These are phyloP conservation scores for Pica pica DNA, from an alignment of 2,113 vertebrate genomes.

Conservation along the genomic window DNA sequence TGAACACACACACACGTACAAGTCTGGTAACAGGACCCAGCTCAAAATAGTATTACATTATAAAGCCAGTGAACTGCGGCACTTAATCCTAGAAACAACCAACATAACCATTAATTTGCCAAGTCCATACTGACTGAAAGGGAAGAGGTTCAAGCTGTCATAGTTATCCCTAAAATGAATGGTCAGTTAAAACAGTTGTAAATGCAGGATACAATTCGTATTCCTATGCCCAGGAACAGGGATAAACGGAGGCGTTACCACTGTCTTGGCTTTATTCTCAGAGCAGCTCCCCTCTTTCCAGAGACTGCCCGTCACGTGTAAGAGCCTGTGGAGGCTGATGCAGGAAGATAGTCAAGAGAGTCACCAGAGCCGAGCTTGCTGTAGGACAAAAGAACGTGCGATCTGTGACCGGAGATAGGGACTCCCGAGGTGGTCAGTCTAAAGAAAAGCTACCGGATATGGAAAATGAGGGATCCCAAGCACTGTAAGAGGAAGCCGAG, in stretches of 20 bases:
- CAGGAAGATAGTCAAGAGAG: neutral
- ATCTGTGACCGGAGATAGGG: neutral
- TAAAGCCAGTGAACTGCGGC: neutral
- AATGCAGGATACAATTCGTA: neutral
- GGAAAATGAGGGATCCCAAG: neutral
- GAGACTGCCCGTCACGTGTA: neutral
- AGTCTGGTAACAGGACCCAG: neutral
- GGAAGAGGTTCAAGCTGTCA: neutral
- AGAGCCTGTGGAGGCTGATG: neutral
- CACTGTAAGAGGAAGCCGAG: neutral
- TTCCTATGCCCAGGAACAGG: neutral
- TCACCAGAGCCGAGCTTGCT: neutral
- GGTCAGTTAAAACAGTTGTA: neutral
- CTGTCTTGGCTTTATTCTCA: neutral
- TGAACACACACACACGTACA: fast-evolving
- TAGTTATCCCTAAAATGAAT: neutral
- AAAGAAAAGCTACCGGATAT: neutral
- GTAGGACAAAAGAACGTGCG: neutral
- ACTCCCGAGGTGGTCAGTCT: neutral
- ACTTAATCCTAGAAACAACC: neutral
- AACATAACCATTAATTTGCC: neutral
- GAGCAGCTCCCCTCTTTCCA: neutral
- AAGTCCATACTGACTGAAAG: neutral
- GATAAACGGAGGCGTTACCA: neutral
- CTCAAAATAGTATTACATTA: neutral